Percentiles rank a stretch among this genome's conserved stretches.
phyloP scores from a whole-genome alignment of 2,797 vertebrate genomes.

The Pelochelys cantorii region DNA sequence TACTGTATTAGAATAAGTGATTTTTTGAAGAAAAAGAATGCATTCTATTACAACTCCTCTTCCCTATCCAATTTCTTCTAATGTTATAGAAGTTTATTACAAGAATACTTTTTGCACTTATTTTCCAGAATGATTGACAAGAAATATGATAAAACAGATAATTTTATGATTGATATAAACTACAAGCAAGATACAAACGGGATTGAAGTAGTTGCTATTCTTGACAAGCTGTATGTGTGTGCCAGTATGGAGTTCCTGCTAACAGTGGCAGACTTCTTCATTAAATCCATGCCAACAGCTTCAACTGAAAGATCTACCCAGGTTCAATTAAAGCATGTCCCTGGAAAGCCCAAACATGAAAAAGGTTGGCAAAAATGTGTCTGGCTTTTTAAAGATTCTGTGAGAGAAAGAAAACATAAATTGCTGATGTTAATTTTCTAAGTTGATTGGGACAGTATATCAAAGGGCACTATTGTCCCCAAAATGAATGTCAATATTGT shows the following conservation, averaged over 20 bases:
- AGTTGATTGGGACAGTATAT: neutral
- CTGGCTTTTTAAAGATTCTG: neutral
- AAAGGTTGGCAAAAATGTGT: conserved; percentile 74
- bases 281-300: conserved; percentile 86
- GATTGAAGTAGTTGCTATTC: conserved; percentile 83
- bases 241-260: conserved; percentile 96
- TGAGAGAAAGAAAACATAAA: neutral
- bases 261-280: conserved; percentile 94
- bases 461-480: neutral
- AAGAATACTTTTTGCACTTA: neutral
- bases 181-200: conserved; percentile 83
- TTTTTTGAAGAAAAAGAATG: neutral
- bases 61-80: fast-evolving
- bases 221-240: conserved; percentile 93
- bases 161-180: conserved; percentile 89
- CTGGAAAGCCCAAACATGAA: conserved; percentile 75
- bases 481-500: neutral
- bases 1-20: neutral
- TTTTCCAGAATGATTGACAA: conserved; percentile 91
- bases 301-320: conserved; percentile 78
- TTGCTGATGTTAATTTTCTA: neutral
- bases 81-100: neutral
- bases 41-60: neutral
- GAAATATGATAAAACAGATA: conserved; percentile 80
- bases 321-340: conserved; percentile 80